Evolutionary conservation across 2,888 invertebrate genomes (phyloP).

Genomic region (Tipula vernalis): DNA sequence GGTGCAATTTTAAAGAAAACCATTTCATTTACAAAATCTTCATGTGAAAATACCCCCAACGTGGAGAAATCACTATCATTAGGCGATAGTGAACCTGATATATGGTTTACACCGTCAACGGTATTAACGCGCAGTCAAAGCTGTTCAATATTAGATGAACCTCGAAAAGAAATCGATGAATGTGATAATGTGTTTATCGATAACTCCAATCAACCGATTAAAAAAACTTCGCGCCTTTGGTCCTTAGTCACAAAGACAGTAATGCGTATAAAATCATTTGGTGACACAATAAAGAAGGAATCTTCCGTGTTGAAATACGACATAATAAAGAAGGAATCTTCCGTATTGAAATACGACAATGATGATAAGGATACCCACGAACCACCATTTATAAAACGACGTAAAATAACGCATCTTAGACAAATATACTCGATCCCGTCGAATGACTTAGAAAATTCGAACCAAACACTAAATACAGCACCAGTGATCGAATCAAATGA

Average conservation of each 20-base stretch:
- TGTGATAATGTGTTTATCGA: not conserved
- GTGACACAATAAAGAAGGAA: not conserved
- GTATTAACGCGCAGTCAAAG: not conserved
- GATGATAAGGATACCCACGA: not conserved
- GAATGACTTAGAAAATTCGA: not conserved
- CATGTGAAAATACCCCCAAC: not conserved
- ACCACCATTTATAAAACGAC: not conserved
- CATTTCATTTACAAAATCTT: not conserved
- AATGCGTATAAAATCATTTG: not conserved
- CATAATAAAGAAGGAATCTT: not conserved
- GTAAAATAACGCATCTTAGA: not conserved
- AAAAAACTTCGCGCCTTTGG: not conserved
- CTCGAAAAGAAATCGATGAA: not conserved
- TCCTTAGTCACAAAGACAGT: not conserved
- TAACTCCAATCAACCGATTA: not conserved
- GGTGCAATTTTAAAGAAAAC: not conserved
- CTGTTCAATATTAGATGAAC: not conserved
- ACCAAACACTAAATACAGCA: not conserved
- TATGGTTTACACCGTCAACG: not conserved
- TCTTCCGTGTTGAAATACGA: not conserved
- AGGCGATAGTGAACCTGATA: not conserved
- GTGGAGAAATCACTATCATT: not conserved
- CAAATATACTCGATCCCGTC: not conserved
- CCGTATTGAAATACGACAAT: not conserved
- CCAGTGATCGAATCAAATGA: not conserved